A percentile compares a stretch with the other conserved stretches of the same genome.
Evolutionary conservation across 2,888 invertebrate genomes (phyloP).

Genomic region (Athripsodes cinereus): DNA sequence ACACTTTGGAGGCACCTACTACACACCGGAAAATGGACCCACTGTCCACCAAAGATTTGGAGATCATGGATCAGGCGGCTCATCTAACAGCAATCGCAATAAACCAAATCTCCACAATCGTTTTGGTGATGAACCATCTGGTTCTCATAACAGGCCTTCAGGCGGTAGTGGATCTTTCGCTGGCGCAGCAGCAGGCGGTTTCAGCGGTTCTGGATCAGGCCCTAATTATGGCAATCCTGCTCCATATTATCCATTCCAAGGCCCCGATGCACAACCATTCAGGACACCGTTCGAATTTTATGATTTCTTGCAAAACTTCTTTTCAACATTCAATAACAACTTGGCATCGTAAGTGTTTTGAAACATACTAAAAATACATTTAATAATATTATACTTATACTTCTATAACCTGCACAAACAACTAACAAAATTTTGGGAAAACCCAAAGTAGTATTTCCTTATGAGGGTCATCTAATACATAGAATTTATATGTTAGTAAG

Average conservation of each 20-base stretch:
- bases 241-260: conserved; percentile 17
- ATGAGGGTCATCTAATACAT: no score
- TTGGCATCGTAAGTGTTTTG: conserved; percentile 22
- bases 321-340: conserved; percentile 22
- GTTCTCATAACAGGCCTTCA: not conserved
- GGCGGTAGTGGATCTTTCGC: not conserved
- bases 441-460: no score
- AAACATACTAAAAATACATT: not conserved
- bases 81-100: not conserved
- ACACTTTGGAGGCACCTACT: conserved; percentile 22
- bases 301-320: conserved; percentile 24
- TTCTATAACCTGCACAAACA: no score
- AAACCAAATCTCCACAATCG: not conserved
- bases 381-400: no score
- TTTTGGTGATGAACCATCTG: conserved; percentile 17
- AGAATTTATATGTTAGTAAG: no score
- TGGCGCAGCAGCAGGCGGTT: conserved; percentile 1
- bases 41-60: conserved; percentile 19
- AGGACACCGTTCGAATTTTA: conserved; percentile 22
- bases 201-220: not conserved
- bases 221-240: not conserved
- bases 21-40: conserved; percentile 23
- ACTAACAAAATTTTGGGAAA: no score
- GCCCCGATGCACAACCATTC: conserved; percentile 20
- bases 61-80: not conserved